A percentile compares a stretch with the other conserved stretches of the same genome.
Evolutionary conservation across 2,888 invertebrate genomes (phyloP).

Genomic region (Diarsia brunnea): DNA sequence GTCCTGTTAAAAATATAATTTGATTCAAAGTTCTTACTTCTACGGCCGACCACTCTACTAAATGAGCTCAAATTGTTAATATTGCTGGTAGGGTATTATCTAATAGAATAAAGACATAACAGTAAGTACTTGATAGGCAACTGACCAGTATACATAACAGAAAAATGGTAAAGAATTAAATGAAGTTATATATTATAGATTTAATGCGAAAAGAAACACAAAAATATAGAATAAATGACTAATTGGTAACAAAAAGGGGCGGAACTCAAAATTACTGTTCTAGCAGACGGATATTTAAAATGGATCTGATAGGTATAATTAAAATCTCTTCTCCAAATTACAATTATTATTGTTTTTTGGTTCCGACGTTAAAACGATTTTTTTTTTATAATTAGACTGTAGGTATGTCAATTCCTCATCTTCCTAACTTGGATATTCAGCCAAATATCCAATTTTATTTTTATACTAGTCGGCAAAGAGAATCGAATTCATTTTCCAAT

Average conservation of each 20-base stretch:
- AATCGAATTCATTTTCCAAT: conserved; percentile 4
- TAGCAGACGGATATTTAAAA: neutral
- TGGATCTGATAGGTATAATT: neutral
- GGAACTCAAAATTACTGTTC: neutral
- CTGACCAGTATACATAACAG: neutral
- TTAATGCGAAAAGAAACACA: neutral
- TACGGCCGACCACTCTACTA: neutral
- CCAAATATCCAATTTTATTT: conserved; percentile 24
- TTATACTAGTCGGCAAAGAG: conserved; percentile 16
- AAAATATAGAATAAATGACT: neutral
- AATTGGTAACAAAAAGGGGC: neutral
- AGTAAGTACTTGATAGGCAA: neutral
- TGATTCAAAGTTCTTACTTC: no score
- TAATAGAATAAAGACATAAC: neutral
- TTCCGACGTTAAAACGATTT: neutral
- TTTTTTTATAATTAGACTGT: neutral
- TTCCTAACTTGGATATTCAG: neutral
- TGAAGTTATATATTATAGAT: no score
- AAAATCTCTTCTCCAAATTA: neutral
- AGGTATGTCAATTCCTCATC: neutral
- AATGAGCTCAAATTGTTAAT: conserved; percentile 33
- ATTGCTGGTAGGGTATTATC: neutral
- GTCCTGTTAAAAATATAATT: no score
- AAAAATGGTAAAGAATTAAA: conserved; percentile 3
- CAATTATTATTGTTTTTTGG: neutral